Base-by-base conservation (phyloP, 1,140 invertebrate species). In the Papilio glaucus region DNA sequence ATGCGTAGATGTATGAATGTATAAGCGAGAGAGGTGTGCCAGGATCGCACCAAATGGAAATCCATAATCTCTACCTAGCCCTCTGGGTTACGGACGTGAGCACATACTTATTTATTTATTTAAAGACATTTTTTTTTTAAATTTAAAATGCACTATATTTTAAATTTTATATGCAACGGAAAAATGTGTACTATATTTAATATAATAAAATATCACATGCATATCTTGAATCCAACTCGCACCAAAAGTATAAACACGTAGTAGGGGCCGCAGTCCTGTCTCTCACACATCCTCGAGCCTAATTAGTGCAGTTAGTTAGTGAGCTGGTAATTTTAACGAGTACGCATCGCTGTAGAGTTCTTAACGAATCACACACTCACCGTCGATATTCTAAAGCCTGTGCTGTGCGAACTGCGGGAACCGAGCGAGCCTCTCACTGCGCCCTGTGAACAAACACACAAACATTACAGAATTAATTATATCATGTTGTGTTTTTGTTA, bases 381-480 rank as follows among this genome's bases (percentile, higher is more conserved):
- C 84, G 81, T 78, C 72, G 77, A 72, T 81, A 77, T 82, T 76
- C 78, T 80, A 68, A 74, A 75, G 69, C 45, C 76, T 53, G 72
- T 57, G 72, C 72, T 78, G 65, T 71, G 65, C 42, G 76, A 68
- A 29, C 49, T 74, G 68, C 70, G 65, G 29, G 76, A 71, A 38
- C 57, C 72, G 63, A 71, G 75, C 69, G 74, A 77, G 60, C 53
- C 73, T 69, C 71, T 80, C 78, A 78, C 75, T 79, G 74, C 78
- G 33, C 75, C 77, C 85, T 87, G 85, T 29, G 49, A 83, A 85
- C 80, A 85, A 85, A 79, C 10, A 42, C 37, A 65, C 70, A 72
- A 42, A 18, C 13, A n/a, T 12, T 9, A 38, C 33, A 53, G 67
- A 69, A 69, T 69, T 53, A 49, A 69, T 69, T 53, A 57, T 24